Conservation (phyloP, 2,888 invertebrate genomes). For the Drosophila austrosaltans region DNA sequence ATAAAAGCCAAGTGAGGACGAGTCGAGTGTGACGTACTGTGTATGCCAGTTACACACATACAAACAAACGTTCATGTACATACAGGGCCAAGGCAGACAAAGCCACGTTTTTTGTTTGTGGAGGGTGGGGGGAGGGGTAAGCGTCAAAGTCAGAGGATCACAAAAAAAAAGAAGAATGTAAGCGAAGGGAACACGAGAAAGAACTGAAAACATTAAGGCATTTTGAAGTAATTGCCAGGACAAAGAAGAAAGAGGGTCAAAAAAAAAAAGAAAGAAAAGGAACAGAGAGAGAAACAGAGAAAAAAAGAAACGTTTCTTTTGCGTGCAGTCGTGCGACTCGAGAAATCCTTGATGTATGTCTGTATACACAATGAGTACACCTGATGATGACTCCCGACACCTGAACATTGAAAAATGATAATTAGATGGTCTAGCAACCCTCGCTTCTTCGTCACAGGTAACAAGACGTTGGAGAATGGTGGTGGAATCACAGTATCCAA, state of each 20-base stretch:
- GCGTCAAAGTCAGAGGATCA: slow-evolving; percentile 54
- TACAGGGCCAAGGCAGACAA: slow-evolving; percentile 30
- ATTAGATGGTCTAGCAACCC: slow-evolving; percentile 77
- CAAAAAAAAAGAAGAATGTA: slow-evolving; percentile 41
- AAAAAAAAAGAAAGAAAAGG: slow-evolving; percentile 17
- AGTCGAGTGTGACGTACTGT: slow-evolving; percentile 69
- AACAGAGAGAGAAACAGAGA: slow-evolving; percentile 15
- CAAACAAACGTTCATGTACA: too few relatives aligned
- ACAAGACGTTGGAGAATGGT: slow-evolving; percentile 43
- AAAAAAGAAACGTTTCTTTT: slow-evolving; percentile 52
- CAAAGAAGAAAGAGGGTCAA: slow-evolving; percentile 47
- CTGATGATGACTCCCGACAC: slow-evolving; percentile 55
- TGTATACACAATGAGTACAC: slow-evolving; percentile 42
- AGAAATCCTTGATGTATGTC: slow-evolving; percentile 56
- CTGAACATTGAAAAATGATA: slow-evolving; percentile 63
- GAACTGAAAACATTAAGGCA: slow-evolving; percentile 57
- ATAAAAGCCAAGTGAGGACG: slow-evolving; percentile 52
- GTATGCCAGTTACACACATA: slow-evolving; percentile 45
- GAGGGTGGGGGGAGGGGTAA: slow-evolving; percentile 51
- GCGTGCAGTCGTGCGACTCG: slow-evolving; percentile 66
- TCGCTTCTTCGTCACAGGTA: slow-evolving; percentile 41
- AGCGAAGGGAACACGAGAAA: slow-evolving; percentile 8
- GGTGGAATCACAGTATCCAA: slow-evolving; percentile 65
- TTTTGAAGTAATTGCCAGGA: slow-evolving; percentile 55
- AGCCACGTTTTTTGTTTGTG: slow-evolving; percentile 28